phyloP scores from a whole-genome alignment of 2,797 vertebrate genomes.

The Sebastes melanostomus region DNA sequence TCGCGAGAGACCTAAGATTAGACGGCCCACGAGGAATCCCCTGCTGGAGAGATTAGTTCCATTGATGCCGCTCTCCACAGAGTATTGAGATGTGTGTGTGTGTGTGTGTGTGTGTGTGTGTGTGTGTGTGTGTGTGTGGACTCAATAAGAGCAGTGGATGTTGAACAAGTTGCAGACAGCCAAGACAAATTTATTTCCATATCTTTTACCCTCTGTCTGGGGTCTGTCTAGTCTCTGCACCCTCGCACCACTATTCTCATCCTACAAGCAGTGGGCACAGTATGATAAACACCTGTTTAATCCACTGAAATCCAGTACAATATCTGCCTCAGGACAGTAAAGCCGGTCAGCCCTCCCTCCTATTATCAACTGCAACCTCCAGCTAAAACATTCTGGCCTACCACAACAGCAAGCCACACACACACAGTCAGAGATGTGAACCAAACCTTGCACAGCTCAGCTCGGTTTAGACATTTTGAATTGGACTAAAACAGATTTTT shows the following conservation, averaged over 20 bases:
- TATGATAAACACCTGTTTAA: slow-evolving; percentile 19
- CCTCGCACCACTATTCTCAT: background rate
- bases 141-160: background rate
- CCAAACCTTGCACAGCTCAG: background rate
- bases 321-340: slow-evolving; percentile 27
- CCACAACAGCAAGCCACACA: slow-evolving; percentile 29
- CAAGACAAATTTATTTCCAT: background rate
- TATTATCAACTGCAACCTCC: slow-evolving; percentile 48
- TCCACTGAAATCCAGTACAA: slow-evolving; percentile 18
- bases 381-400: slow-evolving; percentile 35
- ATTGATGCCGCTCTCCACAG: slow-evolving; percentile 38
- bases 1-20: slow-evolving; percentile 59
- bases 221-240: background rate
- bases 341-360: slow-evolving; percentile 11
- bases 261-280: background rate
- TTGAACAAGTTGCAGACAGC: background rate
- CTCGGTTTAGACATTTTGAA: background rate
- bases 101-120: background rate
- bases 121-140: background rate
- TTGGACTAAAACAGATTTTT: background rate
- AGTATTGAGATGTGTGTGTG: background rate
- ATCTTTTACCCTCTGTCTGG: background rate
- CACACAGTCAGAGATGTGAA: background rate
- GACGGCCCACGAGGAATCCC: slow-evolving; percentile 61
- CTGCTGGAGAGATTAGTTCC: slow-evolving; percentile 59